Base-by-base conservation (phyloP, 2,113 vertebrate species). In the Vombatus ursinus region DNA sequence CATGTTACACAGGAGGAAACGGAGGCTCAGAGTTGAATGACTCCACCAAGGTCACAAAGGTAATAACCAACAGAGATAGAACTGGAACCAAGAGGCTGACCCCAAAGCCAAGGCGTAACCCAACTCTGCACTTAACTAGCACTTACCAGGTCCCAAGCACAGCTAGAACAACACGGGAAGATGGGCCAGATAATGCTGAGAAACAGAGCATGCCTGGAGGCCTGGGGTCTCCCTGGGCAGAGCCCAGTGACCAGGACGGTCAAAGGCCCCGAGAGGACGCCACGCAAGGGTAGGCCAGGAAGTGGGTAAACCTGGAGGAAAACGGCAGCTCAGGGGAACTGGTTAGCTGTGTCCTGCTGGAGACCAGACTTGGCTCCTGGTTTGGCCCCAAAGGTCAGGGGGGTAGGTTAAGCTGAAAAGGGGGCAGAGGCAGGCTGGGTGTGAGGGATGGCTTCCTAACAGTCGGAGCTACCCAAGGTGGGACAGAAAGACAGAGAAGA, bases 351-450 rank as follows among this genome's bases (percentile, higher is more conserved):
- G 26, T 31, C 54, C 10, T 61, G 26, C 9, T 9, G 25, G 54
- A 57, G 25, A 31, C 11, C 10, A 31, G 26, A 3, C 26, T 61
- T 61, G 2, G 2, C 2, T 28, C 54, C 31, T 28, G 57, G 57
- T 11, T 68, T 12, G 57, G 57, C 11, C 57, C 31, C 57, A 68
- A 68, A 68, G 57, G 57, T 31, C 12, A 37, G 22, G 3, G 54
- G 26, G 25, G 0, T 11, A 26, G 2, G 54, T 57, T 57, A 28
- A 12, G 54, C 26, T 57, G 54, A 57, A 57, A 26, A 9, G 53
- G 48, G n/a, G 51, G 22, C n/a, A 28, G 47, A 44, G 9, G 14
- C 5, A 4, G 6, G 4, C 37, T 3, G 0, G 0, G 19, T 49
- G 11, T 61, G 31, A 91, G 44, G 19, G 57, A 25, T 0, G 7